A percentile compares a stretch with the other conserved stretches of the same genome.
Conservation (phyloP, 2,113 vertebrate genomes). For the Indicator indicator region DNA sequence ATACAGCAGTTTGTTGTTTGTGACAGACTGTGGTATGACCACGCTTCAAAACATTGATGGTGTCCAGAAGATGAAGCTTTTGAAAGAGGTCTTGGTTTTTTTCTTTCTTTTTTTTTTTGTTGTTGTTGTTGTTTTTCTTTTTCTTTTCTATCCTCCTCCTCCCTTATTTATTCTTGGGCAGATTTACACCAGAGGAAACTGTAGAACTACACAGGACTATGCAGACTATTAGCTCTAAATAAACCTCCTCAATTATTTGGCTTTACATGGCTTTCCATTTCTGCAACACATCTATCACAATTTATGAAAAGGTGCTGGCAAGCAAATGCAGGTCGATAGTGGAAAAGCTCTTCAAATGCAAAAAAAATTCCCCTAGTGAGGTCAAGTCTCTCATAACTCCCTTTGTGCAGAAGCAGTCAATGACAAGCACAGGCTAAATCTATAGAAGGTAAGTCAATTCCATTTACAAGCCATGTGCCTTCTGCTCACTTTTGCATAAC, state of each 20-base stretch:
- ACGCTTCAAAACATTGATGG: slow-evolving; percentile 1
- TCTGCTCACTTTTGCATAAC: slow-evolving; percentile 51
- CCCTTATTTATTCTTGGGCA: background rate
- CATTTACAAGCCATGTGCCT: slow-evolving; percentile 3
- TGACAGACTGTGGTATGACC: slow-evolving; percentile 20
- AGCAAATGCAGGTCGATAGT: background rate
- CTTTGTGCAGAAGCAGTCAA: background rate
- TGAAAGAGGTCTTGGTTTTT: background rate
- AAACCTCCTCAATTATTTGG: slow-evolving; percentile 48
- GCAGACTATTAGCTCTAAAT: slow-evolving; percentile 45
- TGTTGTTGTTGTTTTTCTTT: no score
- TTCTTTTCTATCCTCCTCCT: background rate
- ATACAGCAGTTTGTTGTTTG: background rate
- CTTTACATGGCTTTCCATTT: slow-evolving; percentile 38
- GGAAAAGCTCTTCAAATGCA: slow-evolving; percentile 46
- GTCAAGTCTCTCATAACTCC: background rate
- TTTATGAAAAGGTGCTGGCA: slow-evolving; percentile 38
- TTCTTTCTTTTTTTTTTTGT: no score
- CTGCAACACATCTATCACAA: slow-evolving; percentile 29
- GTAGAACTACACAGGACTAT: background rate
- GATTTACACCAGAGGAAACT: slow-evolving; percentile 33
- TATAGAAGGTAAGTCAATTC: slow-evolving; percentile 44
- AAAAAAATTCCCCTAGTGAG: background rate
- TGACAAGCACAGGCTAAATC: slow-evolving; percentile 37
- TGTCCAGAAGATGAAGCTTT: slow-evolving; percentile 34